Conservation (phyloP, 2,888 invertebrate genomes). For the Troilus luridus region DNA sequence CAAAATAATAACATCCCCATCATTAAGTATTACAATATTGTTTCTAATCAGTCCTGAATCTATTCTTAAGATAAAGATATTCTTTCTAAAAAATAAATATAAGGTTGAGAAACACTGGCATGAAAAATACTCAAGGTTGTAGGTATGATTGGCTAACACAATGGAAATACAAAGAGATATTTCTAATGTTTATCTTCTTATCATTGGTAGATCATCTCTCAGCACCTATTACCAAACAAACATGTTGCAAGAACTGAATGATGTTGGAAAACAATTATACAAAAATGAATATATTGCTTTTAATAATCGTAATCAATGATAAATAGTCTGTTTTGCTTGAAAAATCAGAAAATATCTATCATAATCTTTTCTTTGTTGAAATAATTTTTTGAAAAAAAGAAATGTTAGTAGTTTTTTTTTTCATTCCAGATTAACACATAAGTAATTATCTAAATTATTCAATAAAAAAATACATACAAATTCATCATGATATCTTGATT, state of each 20-base stretch:
- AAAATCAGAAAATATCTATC: not conserved
- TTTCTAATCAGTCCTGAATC: no score
- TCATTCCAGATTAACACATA: no score
- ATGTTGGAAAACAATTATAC: not conserved
- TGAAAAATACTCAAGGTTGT: not conserved
- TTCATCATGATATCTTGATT: no score
- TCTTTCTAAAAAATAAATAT: not conserved
- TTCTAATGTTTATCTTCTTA: not conserved
- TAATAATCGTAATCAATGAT: not conserved
- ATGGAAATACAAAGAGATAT: not conserved
- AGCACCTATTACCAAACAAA: slow-evolving; percentile 15
- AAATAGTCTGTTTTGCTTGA: not conserved
- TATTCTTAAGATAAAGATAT: not conserved
- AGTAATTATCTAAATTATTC: no score
- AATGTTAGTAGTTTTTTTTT: not conserved
- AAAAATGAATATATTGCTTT: not conserved
- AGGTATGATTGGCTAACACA: not conserved
- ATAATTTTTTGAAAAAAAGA: not conserved
- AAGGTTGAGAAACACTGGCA: not conserved
- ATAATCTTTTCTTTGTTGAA: not conserved
- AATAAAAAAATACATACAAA: no score
- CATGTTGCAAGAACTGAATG: not conserved
- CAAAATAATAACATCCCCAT: no score
- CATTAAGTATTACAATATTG: no score
- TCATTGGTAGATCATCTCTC: not conserved